phyloP scores from a whole-genome alignment of 35 echinoderm and acorn worm genomes.

The Ophiothrix spiculata region DNA sequence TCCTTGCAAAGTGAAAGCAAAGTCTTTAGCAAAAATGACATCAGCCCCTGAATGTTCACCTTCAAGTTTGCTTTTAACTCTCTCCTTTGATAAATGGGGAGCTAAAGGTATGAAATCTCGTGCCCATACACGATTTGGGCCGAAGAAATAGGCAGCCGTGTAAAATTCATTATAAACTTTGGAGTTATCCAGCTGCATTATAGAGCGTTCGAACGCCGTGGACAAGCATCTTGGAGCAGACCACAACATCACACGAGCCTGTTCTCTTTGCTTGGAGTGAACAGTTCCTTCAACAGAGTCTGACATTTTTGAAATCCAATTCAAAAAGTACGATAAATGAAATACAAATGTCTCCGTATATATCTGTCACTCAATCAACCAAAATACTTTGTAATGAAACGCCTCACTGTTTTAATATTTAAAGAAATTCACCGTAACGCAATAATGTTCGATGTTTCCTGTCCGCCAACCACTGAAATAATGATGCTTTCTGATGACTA shows the following conservation, averaged over 20 bases:
- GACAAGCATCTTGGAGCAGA: slow-evolving; percentile 44
- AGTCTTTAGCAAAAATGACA: slow-evolving; percentile 39
- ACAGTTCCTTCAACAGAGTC: background rate
- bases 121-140: slow-evolving; percentile 14
- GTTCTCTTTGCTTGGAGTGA: background rate
- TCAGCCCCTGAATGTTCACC: background rate
- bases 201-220: slow-evolving; percentile 44
- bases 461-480: no score
- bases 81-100: slow-evolving; percentile 5
- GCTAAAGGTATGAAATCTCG: background rate
- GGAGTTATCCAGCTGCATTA: slow-evolving; percentile 20
- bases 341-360: no score
- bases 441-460: no score
- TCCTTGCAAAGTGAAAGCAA: slow-evolving; percentile 34
- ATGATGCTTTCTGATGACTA: no score
- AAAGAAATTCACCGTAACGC: no score
- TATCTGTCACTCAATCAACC: no score
- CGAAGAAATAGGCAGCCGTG: slow-evolving; percentile 27
- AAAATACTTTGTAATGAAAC: no score
- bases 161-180: slow-evolving; percentile 44
- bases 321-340: no score
- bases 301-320: background rate
- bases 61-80: slow-evolving; percentile 33
- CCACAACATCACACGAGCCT: slow-evolving; percentile 42
- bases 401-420: no score